phyloP scores from a whole-genome alignment of 2,888 invertebrate species.

The Toxonevra muliebris region DNA sequence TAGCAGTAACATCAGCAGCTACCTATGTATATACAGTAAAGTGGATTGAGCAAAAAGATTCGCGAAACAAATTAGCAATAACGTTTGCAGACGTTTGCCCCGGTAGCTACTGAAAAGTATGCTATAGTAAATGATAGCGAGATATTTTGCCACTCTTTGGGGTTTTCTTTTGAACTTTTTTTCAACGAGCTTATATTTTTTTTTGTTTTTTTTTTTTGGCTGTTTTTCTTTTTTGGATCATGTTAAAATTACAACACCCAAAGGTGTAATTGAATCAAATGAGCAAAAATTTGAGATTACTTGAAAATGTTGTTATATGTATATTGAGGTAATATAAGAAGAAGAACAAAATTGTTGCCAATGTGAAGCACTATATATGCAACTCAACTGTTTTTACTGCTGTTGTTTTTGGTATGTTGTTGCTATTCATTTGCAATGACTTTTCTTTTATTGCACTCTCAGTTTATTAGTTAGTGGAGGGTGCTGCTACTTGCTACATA shows the following conservation, averaged over 20 bases:
- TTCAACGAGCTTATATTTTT: neutral
- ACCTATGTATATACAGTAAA: neutral
- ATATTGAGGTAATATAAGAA: slow-evolving; percentile 1
- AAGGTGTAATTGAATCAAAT: slow-evolving; percentile 63
- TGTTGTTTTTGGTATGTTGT: too few species aligned
- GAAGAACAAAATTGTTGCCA: too few species aligned
- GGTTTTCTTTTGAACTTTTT: slow-evolving; percentile 9
- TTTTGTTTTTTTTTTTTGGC: slow-evolving; percentile 5
- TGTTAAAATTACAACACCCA: slow-evolving; percentile 60
- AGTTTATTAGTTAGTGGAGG: too few species aligned
- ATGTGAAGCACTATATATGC: too few species aligned
- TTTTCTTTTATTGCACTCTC: too few species aligned
- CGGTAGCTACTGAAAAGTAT: neutral
- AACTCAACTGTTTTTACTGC: too few species aligned
- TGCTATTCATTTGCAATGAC: too few species aligned
- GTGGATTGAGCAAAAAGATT: slow-evolving; percentile 10
- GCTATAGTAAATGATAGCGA: slow-evolving; percentile 11
- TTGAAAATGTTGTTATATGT: slow-evolving; percentile 1
- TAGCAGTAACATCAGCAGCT: neutral
- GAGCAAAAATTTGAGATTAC: slow-evolving; percentile 47
- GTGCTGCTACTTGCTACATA: too few species aligned
- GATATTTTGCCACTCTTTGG: neutral
- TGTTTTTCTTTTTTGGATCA: slow-evolving; percentile 6
- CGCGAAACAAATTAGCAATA: slow-evolving; percentile 36
- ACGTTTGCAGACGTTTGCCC: slow-evolving; percentile 8